Evolutionary conservation across 2,888 invertebrate species (phyloP).

Genomic region (Andrena fulva): DNA sequence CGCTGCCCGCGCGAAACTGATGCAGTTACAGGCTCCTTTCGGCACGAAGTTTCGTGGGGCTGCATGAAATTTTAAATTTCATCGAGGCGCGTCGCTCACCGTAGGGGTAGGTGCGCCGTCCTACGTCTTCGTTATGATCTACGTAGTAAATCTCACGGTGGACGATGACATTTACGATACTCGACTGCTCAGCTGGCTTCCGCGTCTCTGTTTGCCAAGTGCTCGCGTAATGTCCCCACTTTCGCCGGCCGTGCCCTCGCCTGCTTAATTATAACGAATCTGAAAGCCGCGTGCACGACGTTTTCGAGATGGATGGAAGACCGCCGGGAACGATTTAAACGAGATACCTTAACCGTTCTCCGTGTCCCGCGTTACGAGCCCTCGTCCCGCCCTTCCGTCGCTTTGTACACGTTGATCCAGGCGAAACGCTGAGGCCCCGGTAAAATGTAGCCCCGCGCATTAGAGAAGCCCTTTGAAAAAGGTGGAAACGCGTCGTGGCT

Average conservation of each 20-base stretch:
- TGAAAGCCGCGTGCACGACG: background rate
- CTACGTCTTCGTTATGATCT: background rate
- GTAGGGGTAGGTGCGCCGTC: background rate
- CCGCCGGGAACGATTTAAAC: constrained; percentile 24
- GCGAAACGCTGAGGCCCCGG: background rate
- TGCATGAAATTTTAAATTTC: constrained; percentile 25
- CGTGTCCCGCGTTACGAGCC: background rate
- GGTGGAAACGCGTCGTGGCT: constrained; percentile 28
- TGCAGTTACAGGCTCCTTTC: background rate
- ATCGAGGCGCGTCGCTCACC: background rate
- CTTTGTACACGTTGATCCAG: constrained; percentile 32
- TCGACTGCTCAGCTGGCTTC: background rate
- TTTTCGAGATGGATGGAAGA: background rate
- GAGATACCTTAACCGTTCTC: constrained; percentile 21
- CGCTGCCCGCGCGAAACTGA: background rate
- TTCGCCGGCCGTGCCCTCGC: background rate
- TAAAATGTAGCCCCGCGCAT: constrained; percentile 26
- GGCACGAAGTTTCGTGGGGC: background rate
- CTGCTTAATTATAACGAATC: constrained; percentile 32
- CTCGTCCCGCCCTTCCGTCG: background rate
- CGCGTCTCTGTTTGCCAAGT: background rate
- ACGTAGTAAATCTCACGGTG: background rate
- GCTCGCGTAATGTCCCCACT: background rate
- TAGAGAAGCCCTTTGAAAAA: constrained; percentile 34
- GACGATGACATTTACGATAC: constrained; percentile 6